Evolutionary conservation across 2,113 vertebrate genomes (phyloP).

Genomic region (Diadophis punctatus): DNA sequence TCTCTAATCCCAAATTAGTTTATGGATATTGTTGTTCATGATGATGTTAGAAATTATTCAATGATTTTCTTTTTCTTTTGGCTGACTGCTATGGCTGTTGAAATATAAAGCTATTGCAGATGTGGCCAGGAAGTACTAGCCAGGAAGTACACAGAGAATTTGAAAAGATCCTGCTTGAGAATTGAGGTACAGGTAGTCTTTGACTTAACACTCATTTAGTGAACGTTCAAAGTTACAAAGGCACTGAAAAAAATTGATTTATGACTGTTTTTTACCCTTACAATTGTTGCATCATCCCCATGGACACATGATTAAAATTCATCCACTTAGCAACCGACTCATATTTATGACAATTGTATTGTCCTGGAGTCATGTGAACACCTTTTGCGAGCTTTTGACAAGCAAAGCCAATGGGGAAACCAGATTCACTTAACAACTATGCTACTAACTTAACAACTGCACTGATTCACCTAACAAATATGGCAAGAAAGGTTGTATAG

Average conservation of each 20-base stretch:
- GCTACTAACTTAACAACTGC: background rate
- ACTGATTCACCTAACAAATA: background rate
- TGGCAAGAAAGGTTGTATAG: background rate
- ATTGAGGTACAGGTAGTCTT: background rate
- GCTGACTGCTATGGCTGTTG: background rate
- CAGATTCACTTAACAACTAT: background rate
- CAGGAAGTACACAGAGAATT: background rate
- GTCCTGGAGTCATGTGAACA: background rate
- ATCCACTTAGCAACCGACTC: background rate
- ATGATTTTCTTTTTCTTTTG: background rate
- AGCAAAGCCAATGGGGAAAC: background rate
- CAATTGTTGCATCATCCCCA: background rate
- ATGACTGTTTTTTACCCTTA: background rate
- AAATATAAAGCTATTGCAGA: background rate
- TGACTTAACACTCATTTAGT: background rate
- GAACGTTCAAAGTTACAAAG: background rate
- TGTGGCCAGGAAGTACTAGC: background rate
- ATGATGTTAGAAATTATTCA: background rate
- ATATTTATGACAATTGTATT: background rate
- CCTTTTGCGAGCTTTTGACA: background rate
- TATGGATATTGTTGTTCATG: background rate
- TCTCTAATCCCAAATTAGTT: background rate
- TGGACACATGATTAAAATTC: background rate
- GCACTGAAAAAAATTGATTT: background rate
- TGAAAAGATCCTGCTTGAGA: background rate